Evolutionary conservation across 1,140 invertebrate species (phyloP).

Genomic region (Helicoverpa armigera): DNA sequence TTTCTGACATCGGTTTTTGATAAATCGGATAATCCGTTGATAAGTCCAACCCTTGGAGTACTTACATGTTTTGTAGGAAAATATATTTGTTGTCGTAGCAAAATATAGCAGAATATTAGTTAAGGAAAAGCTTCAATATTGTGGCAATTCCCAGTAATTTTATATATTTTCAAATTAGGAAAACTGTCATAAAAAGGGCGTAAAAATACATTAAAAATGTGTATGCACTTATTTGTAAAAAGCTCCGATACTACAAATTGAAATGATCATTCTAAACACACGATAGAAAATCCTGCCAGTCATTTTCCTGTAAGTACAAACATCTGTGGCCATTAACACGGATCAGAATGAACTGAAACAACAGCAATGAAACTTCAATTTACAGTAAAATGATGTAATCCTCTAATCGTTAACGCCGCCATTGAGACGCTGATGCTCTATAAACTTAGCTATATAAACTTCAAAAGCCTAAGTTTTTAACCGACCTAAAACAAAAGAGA

Average conservation of each 20-base stretch:
- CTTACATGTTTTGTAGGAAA: not conserved
- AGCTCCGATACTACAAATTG: not conserved
- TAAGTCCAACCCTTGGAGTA: not conserved
- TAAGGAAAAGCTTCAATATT: too few species aligned
- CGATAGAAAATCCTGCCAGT: too few species aligned
- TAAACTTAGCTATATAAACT: not conserved
- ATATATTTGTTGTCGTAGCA: too few species aligned
- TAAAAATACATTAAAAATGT: too few species aligned
- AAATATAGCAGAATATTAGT: too few species aligned
- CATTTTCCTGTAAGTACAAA: not conserved
- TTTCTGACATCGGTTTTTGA: not conserved
- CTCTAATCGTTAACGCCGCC: conserved; percentile 19
- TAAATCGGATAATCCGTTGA: conserved; percentile 2
- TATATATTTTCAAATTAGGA: too few species aligned
- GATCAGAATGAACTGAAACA: conserved; percentile 15
- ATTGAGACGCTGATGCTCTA: not conserved
- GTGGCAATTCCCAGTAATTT: too few species aligned
- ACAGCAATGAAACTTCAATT: conserved; percentile 30
- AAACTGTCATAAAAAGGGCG: too few species aligned
- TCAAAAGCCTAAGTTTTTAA: not conserved
- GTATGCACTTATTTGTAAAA: too few species aligned
- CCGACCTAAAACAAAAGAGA: too few species aligned
- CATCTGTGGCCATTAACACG: not conserved
- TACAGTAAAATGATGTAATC: conserved; percentile 17
- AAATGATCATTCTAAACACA: too few species aligned